Percentiles rank a stretch among this genome's conserved stretches.
phyloP scores from a whole-genome alignment of 1,140 invertebrate genomes.

The Ceratina calcarata region DNA sequence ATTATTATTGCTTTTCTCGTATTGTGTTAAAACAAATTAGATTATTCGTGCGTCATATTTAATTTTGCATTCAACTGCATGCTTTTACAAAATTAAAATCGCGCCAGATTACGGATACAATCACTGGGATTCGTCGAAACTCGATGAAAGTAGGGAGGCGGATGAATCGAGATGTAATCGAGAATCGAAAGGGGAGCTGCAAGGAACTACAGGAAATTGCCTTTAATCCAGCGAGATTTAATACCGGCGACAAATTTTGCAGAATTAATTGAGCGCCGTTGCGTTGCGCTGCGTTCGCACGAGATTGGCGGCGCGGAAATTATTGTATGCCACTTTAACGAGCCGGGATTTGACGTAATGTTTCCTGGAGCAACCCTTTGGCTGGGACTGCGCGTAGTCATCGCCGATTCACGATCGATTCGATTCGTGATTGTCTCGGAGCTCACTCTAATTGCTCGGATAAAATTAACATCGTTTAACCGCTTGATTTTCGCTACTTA shows the following conservation, averaged over 20 bases:
- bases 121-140: too few species aligned
- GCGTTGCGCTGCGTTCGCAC: slow-evolving; percentile 43
- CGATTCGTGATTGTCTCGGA: slow-evolving; percentile 46
- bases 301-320: slow-evolving; percentile 76
- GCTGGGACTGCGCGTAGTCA: slow-evolving; percentile 39
- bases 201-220: slow-evolving; percentile 72
- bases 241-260: slow-evolving; percentile 78
- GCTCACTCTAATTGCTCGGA: slow-evolving; percentile 53
- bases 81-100: too few species aligned
- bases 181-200: slow-evolving; percentile 48
- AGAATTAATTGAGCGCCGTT: slow-evolving; percentile 77
- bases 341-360: slow-evolving; percentile 75
- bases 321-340: slow-evolving; percentile 79
- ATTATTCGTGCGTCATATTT: too few species aligned
- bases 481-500: not conserved
- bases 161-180: slow-evolving; percentile 31
- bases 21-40: too few species aligned
- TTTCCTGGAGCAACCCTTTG: slow-evolving; percentile 64
- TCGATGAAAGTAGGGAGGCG: slow-evolving; percentile 4
- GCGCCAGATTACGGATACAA: too few species aligned
- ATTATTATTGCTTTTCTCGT: not conserved
- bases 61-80: too few species aligned
- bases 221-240: slow-evolving; percentile 79
- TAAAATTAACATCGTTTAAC: slow-evolving; percentile 26
- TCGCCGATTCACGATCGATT: slow-evolving; percentile 49